Percentiles rank a stretch among this genome's conserved stretches.
These are phyloP conservation scores for Polyergus mexicanus DNA, from an alignment of 1,140 invertebrate species.

Conservation along the genomic window DNA sequence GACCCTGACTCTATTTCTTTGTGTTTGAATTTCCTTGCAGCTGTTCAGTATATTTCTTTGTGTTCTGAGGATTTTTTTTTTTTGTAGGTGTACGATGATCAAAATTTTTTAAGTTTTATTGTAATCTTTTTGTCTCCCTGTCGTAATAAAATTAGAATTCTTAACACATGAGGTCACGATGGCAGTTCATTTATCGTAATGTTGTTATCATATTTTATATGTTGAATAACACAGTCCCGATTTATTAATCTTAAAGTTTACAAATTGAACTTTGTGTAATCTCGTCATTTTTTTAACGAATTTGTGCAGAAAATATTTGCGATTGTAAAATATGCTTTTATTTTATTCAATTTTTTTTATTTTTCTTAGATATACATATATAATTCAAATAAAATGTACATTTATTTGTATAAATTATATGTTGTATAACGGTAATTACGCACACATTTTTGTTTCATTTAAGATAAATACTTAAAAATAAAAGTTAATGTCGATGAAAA, in stretches of 20 bases:
- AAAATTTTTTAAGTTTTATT: neutral
- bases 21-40: neutral
- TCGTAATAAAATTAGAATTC: neutral
- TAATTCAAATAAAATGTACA: neutral
- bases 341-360: neutral
- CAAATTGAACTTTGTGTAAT: neutral
- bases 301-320: neutral
- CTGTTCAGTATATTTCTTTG: too few relatives aligned
- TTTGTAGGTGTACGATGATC: neutral
- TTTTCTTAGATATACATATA: neutral
- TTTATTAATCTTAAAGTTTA: neutral
- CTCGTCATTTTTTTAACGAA: neutral
- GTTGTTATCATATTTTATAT: constrained; percentile 13
- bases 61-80: neutral
- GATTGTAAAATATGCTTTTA: neutral
- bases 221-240: neutral
- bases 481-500: too few relatives aligned
- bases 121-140: neutral
- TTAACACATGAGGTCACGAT: neutral
- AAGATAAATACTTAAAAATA: too few relatives aligned
- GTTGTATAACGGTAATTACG: neutral
- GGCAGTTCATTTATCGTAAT: neutral
- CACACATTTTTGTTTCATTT: neutral
- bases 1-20: neutral
- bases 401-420: neutral